Base-by-base conservation (phyloP, 2,113 vertebrate species). In the Agelaius tricolor region DNA sequence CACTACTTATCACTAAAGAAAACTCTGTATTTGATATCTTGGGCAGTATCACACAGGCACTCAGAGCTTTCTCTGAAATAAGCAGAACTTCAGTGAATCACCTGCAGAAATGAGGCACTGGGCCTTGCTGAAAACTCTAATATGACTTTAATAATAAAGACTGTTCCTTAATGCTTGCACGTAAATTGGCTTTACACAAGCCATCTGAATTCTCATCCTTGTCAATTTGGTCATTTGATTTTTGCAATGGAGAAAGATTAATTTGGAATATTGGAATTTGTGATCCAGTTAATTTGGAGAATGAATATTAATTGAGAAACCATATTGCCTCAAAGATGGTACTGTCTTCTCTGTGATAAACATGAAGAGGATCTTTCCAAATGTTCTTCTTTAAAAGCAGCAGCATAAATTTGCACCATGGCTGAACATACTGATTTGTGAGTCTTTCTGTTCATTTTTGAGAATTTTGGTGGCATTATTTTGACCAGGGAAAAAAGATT, bases 1-100 rank as follows among this genome's bases (percentile, higher is more conserved):
- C 11, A 11, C 15, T 77, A 0, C 3, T 66, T 61, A 44, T 59
- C 0, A 0, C 31, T 11, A 3, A 47, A 71, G 33, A 33, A 22
- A 81, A 20, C 30, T n/a, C 47, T 58, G 15, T 31, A 0, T 62
- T 58, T 73, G 33, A 3, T 67, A 11, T 13, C 8, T 54, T n/a
- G 30, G 27, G 30, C 39, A 39, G 33, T 3, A 39, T 61, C 55
- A 62, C 31, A 17, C 15, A 55, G 74, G 33, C 78, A 4, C 37
- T 44, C 14, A 0, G 23, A 62, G 31, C 73, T 81, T 67, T 54
- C 55, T 79, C 54, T 81, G 43, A 43, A 86, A 33, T 4, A 37
- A 17, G 24, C 28, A 85, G n/a, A 86, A 66, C 33, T 47, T 67
- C 20, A 54, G 30, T 55, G 46, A 86, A 46, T 47, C 27, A 13